Evolutionary conservation across 2,113 vertebrate species (phyloP), one percentile per base, ranked within the genome.

Genomic region (Ptilorrhoa leucosticta): DNA sequence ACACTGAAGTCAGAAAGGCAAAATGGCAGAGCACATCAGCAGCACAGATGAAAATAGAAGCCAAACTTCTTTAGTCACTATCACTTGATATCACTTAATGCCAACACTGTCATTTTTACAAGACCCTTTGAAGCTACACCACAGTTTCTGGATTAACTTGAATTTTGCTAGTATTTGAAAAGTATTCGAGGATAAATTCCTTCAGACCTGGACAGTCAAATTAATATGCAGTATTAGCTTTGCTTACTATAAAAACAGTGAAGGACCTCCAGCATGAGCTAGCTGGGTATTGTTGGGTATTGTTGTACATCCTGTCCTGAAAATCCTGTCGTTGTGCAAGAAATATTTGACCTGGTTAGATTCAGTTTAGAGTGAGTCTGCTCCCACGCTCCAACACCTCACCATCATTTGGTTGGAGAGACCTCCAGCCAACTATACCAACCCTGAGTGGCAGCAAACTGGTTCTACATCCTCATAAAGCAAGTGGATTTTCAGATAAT

Each of bases 121-220:
- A 69, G 19, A 84, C 15, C 10, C 26, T 87, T 65, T 2, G 0
- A 83, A 82, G 23, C 4, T 7, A n/a, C 11, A 28, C 39, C 15
- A 48, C 10, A 87, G 11, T 61, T 77, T 44, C 27, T 66, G 40
- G 10, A 66, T 63, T 78, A 60, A 61, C 12, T 73, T 45, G 9
- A 45, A 24, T 61, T 42, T 88, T 40, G 1, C 9, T 57, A 44
- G 17, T 4, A 88, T 88, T 28, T 37, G 5, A 57, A 73, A 85
- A 42, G 13, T 15, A 6, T 33, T 84, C 0, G 0, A 50, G 8
- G 3, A 3, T 45, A 57, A 84, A 84, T 48, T 5, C 20, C 4
- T 82, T 73, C 23, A 44, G 10, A n/a, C 11, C 31, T 21, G 45
- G 15, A 42, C 11, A 79, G 13, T 58, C n/a, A 65, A 70, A 72